Conservation (phyloP, 2,888 invertebrate genomes). For the Rhodophaea formosa region DNA sequence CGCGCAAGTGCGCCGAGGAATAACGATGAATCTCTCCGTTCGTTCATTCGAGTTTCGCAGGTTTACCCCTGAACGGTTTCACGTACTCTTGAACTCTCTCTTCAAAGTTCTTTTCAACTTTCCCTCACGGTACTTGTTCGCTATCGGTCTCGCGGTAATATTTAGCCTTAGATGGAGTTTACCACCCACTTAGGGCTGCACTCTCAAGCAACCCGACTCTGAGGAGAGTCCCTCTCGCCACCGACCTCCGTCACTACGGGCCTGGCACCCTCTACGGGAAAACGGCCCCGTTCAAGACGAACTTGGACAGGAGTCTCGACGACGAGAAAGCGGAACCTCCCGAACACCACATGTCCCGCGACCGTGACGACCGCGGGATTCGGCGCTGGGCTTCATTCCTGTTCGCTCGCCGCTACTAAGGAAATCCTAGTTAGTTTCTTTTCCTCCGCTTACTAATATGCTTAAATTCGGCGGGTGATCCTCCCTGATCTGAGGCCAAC, state of each 20-base stretch:
- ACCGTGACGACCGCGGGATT: conserved; percentile 62
- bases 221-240: conserved; percentile 45
- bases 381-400: conserved; percentile 73
- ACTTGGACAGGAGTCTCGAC: too few relatives aligned
- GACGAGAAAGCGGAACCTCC: too few relatives aligned
- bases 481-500: conserved; percentile 59
- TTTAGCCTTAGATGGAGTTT: conserved; percentile 82
- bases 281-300: conserved; percentile 48
- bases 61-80: conserved; percentile 78
- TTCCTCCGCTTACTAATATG: too few relatives aligned
- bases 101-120: conserved; percentile 87
- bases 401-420: too few relatives aligned
- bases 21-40: conserved; percentile 63
- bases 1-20: conserved; percentile 40
- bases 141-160: conserved; percentile 84
- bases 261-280: conserved; percentile 78
- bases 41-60: conserved; percentile 80
- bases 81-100: conserved; percentile 78
- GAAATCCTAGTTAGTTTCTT: too few relatives aligned
- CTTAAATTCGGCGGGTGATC: too few relatives aligned
- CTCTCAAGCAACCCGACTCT: conserved; percentile 82
- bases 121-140: conserved; percentile 85
- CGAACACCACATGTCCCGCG: conserved; percentile 10
- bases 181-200: conserved; percentile 83
- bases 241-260: conserved; percentile 63